Base-by-base conservation (phyloP, 2,888 invertebrate genomes). In the Eristalis pertinax region DNA sequence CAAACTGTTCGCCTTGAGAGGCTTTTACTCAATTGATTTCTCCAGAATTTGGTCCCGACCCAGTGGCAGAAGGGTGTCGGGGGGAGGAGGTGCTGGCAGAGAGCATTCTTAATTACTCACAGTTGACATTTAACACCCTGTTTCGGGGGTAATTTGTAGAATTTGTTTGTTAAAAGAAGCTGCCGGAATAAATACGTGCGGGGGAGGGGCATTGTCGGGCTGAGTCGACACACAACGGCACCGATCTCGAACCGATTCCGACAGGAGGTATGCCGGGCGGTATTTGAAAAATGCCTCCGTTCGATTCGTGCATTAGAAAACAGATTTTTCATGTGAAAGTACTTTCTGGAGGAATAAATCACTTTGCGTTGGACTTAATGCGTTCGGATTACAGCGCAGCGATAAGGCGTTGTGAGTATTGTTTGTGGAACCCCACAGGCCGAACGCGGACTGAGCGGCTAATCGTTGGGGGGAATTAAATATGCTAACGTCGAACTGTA, bases 41-140 rank as follows among this genome's bases (percentile, higher is more conserved):
- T 70, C 26, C 35, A 19, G 29, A 38, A 41, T 4, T 60, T 63
- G 35, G 41, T 24, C 5, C 13, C 35, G 56, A 15, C 35, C 24
- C 43, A 50, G 4, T 29, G 29, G 4, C 29, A n/a, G 32, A 29
- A 41, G 8, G 65, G 35, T 24, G 8, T 19, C 4, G 60, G 60
- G 60, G 60, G 4, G 19, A 0, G 4, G 19, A n/a, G 56, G 19
- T 67, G n/a, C 24, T 35, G 19, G 58, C 24, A 60, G 43, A 50
- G 50, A 38, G 63, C 72, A 65, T 62, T 65, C 74, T 67, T 78
- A 70, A 78, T 78, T 83, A 78, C 82, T 86, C 62, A 56, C 22
- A 43, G 70, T 65, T 67, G 86, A 86, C 78, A 82, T 67, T 78
- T 78, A 83, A 83, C 86, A 83, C 78, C 78, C 83, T 75, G 78